Percentiles rank a stretch among this genome's conserved stretches.
These are phyloP conservation scores for Cecidostiba fungosa DNA, from an alignment of 2,888 invertebrate species.

Conservation along the genomic window DNA sequence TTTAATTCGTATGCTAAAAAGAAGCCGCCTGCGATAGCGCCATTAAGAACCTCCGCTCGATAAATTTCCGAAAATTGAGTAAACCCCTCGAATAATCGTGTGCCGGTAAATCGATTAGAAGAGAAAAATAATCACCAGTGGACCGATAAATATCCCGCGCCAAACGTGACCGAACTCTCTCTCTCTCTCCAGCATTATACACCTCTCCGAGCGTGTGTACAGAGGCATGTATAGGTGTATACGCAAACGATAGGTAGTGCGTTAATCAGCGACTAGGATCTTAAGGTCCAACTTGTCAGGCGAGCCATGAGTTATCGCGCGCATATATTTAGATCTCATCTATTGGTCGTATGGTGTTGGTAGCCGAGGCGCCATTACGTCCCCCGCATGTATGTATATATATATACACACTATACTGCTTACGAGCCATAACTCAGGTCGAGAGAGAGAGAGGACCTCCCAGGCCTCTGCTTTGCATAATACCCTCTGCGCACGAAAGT, in stretches of 20 bases:
- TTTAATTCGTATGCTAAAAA: not conserved
- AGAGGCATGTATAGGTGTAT: not conserved
- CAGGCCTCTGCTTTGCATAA: constrained; percentile 15
- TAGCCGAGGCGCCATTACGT: constrained; percentile 17
- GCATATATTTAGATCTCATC: constrained; percentile 58
- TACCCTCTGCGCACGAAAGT: constrained; percentile 16
- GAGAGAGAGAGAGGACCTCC: constrained; percentile 3
- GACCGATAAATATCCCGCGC: not conserved
- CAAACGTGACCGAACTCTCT: not conserved
- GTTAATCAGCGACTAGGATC: constrained; percentile 56
- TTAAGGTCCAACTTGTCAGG: constrained; percentile 50
- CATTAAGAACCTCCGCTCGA: not conserved
- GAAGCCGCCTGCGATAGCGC: not conserved
- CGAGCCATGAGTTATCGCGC: constrained; percentile 44
- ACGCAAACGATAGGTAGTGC: not conserved
- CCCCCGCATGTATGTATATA: not conserved
- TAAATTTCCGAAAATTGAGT: not conserved
- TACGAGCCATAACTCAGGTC: constrained; percentile 20
- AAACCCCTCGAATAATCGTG: not conserved
- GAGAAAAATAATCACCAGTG: not conserved
- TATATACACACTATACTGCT: not conserved
- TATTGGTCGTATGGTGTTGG: constrained; percentile 24
- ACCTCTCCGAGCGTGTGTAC: not conserved
- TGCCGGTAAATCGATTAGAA: not conserved
- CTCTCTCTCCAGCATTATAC: not conserved